A percentile compares a stretch with the other conserved stretches of the same genome.
These are phyloP conservation scores for Xenopus borealis DNA, from an alignment of 2,113 vertebrate species.

Conservation along the genomic window DNA sequence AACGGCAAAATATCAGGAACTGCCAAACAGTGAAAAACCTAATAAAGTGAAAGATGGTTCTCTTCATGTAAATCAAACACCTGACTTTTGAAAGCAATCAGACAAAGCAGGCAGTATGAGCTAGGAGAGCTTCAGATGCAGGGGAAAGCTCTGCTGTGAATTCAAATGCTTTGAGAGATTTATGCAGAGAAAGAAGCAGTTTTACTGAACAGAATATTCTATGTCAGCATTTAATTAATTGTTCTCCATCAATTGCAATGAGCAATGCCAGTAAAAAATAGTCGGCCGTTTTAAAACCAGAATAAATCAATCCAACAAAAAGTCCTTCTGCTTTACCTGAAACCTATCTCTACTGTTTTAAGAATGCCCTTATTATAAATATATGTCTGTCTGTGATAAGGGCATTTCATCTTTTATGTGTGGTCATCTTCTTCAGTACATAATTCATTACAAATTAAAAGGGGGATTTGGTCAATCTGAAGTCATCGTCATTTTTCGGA, in stretches of 20 bases:
- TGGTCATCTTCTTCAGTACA: too few relatives aligned
- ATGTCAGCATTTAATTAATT: slow-evolving; percentile 47
- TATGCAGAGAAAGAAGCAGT: slow-evolving; percentile 39
- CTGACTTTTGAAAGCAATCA: slow-evolving; percentile 37
- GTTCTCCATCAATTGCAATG: slow-evolving; percentile 46
- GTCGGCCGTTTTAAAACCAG: slow-evolving; percentile 31
- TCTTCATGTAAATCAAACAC: slow-evolving; percentile 43
- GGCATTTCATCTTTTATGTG: too few relatives aligned
- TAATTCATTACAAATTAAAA: too few relatives aligned
- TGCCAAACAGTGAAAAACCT: slow-evolving; percentile 30
- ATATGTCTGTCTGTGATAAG: too few relatives aligned
- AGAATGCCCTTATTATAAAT: too few relatives aligned
- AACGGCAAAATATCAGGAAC: not conserved
- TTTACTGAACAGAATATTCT: slow-evolving; percentile 46
- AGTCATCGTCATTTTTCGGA: too few relatives aligned
- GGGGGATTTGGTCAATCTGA: too few relatives aligned
- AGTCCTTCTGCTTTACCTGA: slow-evolving; percentile 26
- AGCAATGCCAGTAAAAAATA: slow-evolving; percentile 46
- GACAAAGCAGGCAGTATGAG: slow-evolving; percentile 34
- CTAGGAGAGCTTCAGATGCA: slow-evolving; percentile 22
- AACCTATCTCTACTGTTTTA: slow-evolving; percentile 15
- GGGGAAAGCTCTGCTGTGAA: slow-evolving; percentile 27
- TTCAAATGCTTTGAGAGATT: slow-evolving; percentile 37
- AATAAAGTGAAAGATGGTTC: slow-evolving; percentile 34
- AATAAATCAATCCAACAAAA: slow-evolving; percentile 36